Base-by-base conservation (phyloP, 30 jellyfish, hydroid and myxozoan genomes). In the Hydra vulgaris region DNA sequence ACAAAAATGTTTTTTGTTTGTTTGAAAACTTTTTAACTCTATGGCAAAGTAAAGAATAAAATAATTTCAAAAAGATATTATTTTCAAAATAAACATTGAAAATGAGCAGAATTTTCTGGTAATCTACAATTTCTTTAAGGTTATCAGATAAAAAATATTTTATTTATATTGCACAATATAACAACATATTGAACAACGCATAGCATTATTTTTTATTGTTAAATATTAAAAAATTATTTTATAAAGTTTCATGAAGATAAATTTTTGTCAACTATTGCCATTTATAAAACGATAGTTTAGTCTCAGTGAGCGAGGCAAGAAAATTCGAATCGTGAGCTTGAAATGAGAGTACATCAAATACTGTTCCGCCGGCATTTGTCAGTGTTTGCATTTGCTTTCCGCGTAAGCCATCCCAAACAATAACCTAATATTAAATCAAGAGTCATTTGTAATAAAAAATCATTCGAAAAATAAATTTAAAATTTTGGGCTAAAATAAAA, bases 391-490 rank as follows among this genome's bases (percentile, higher is more conserved):
- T 22, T 26, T 80, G 88, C 1, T 78, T 83, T 22, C 95, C 97
- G 70, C 70, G 82, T 69, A 66, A 27, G 72, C 95, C 86, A 71
- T 91, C 87, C 97, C 97, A 91, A 0, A 91, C 79, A 18, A 82
- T 12, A 1, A 90, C 80, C 97, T 91, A 53, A 3, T 12, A 40
- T 40, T 3, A 40, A 40, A 40, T 40, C 61, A 40, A 40, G 61
- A 12, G 12, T 3, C 61, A 40, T 40, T 12, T 3, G 61, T 12
- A 40, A 40, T 12, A 3, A 3, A 12, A 40, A 40, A 40, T 3
- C 5, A 12, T 12, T 5, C 61, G 5, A 40, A 40, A 40, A 3
- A 40, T 3, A 40, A 3, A 3, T 40, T 40, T 40, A 3, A 40
- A 40, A 3, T 12, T 5, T 40, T 3, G 61, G 12, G 12, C 61